Evolutionary conservation across 2,113 vertebrate species (phyloP).

Genomic region (Carlito syrichta): DNA sequence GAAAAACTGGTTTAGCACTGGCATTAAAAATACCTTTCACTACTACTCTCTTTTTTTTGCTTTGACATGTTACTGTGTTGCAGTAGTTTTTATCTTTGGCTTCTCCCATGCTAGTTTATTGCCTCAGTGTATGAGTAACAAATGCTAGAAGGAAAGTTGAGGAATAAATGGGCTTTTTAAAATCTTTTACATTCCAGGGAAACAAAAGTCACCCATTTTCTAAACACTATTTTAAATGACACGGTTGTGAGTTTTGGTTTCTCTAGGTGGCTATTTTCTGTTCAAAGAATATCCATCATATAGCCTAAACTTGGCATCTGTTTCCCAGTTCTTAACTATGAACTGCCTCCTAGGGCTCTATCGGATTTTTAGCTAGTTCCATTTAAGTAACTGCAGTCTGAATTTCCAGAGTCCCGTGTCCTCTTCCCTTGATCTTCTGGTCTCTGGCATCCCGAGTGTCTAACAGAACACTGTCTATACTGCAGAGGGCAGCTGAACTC

Average conservation of each 20-base stretch:
- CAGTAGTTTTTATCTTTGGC: neutral
- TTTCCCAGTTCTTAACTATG: neutral
- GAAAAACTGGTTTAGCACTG: neutral
- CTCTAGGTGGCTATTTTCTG: neutral
- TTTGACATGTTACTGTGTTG: neutral
- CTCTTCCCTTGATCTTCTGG: neutral
- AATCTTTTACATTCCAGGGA: neutral
- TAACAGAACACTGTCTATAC: neutral
- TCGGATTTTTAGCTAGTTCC: neutral
- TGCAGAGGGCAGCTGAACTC: slow-evolving; percentile 61
- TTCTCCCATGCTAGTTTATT: neutral
- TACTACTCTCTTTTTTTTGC: neutral
- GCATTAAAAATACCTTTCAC: neutral
- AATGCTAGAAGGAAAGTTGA: neutral
- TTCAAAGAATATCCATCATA: neutral
- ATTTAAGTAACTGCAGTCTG: neutral
- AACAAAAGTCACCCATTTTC: neutral
- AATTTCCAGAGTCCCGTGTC: neutral
- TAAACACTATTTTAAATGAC: neutral
- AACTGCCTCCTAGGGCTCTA: neutral
- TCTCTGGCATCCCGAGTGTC: neutral
- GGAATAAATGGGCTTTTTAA: neutral
- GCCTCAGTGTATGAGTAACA: neutral
- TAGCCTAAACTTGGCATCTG: neutral
- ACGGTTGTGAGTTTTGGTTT: neutral